A percentile compares a stretch with the other conserved stretches of the same genome.
Conservation (phyloP, 1,140 invertebrate genomes). For the Brachionus asplanchnoidis region DNA sequence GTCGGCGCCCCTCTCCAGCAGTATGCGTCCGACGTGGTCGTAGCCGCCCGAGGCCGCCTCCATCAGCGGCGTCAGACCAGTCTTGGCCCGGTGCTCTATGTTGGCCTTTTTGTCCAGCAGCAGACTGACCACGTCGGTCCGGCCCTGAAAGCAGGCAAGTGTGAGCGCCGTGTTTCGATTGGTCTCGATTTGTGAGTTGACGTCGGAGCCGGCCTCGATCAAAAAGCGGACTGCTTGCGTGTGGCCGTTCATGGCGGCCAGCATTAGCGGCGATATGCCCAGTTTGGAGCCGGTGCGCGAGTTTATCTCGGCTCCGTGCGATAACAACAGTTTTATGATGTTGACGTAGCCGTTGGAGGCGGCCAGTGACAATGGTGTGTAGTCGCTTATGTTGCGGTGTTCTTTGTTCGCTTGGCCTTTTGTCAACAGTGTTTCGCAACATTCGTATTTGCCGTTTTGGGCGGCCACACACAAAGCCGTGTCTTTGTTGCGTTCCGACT, state of each 20-base stretch:
- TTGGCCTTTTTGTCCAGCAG: slow-evolving; percentile 93
- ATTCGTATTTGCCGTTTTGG: slow-evolving; percentile 88
- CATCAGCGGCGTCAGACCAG: slow-evolving; percentile 95
- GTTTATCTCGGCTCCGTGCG: slow-evolving; percentile 93
- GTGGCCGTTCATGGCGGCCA: slow-evolving; percentile 99
- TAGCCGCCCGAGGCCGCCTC: slow-evolving; percentile 98
- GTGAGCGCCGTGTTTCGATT: slow-evolving; percentile 97
- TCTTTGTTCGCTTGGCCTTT: slow-evolving; percentile 87
- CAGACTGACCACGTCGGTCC: slow-evolving; percentile 92
- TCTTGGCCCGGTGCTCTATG: slow-evolving; percentile 97
- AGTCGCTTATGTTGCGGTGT: slow-evolving; percentile 97
- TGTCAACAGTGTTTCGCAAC: slow-evolving; percentile 54
- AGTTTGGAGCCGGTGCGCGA: slow-evolving; percentile 70
- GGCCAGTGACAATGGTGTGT: slow-evolving; percentile 88
- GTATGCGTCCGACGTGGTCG: slow-evolving; percentile 89
- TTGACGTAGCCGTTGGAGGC: slow-evolving; percentile 97
- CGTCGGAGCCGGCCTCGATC: slow-evolving; percentile 95
- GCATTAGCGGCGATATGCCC: slow-evolving; percentile 95
- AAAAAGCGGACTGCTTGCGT: slow-evolving; percentile 93
- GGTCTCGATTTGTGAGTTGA: slow-evolving; percentile 99
- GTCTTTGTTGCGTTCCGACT: slow-evolving; percentile 96
- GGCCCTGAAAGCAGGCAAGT: slow-evolving; percentile 96
- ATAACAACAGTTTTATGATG: slow-evolving; percentile 89
- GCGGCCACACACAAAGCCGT: slow-evolving; percentile 94
- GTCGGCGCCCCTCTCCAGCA: slow-evolving; percentile 92